Evolutionary conservation across 2,797 vertebrate species (phyloP), one percentile per base, ranked within the genome.

Genomic region (Alosa sapidissima): DNA sequence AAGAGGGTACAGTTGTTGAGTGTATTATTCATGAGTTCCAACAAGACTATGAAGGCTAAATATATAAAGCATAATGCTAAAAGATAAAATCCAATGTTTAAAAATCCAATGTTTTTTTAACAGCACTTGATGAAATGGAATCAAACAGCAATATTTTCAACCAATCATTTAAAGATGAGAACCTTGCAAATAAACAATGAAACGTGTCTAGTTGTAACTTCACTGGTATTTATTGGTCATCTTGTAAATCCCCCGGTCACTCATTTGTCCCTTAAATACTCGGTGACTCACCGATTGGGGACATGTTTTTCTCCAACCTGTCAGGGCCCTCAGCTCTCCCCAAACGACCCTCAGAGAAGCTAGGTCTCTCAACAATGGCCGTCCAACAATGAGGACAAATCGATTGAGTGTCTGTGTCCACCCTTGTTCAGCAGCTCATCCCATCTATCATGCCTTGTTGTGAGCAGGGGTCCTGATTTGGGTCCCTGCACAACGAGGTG

Each of bases 311-410:
- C 45, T 36, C 62, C 47, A 82, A 24, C 52, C 55, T 62, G 81
- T 45, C 33, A 41, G 41, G 36, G 65, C 62, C 51, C 47, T 85
- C 41, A 48, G n/a, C 41, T 62, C 28, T 58, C 86, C 92, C 91
- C 90, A 86, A 88, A 81, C 93, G 91, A 93, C 93, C 93, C 89
- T 47, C 85, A 82, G 88, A 85, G 89, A 91, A 87, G 86, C 85
- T 91, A 89, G 90, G 81, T 91, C 91, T 51, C 86, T 84, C 36
- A 19, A 78, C 72, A 78, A 78, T 45, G 72, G 72, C 89, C 88
- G 41, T n/a, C 85, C 90, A 92, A 93, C 91, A 95, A 95, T 93
- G 93, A 89, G 87, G 94, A 94, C 92, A 96, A 95, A 94, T 95
- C 91, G 91, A 89, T 89, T 54, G 86, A 90, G 89, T 90, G 92